Conservation (phyloP, 2,113 vertebrate genomes). For the Spea bombifrons region DNA sequence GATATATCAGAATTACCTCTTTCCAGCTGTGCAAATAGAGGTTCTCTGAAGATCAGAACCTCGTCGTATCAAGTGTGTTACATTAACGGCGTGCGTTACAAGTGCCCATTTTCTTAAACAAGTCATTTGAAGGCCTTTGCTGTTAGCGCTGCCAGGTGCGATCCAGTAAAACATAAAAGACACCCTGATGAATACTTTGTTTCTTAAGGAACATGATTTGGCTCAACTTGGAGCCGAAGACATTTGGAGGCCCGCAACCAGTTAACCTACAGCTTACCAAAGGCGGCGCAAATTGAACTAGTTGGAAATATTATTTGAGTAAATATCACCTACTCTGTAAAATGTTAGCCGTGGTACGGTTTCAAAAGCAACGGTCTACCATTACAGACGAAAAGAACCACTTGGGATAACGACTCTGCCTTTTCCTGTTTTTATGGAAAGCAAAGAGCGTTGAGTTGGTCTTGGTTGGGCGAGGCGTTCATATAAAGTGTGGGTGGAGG, state of each 20-base stretch:
- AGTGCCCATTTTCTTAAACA: not conserved
- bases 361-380: not conserved
- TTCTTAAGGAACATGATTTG: conserved; percentile 6
- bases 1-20: conserved; percentile 31
- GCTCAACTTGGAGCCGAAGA: not conserved
- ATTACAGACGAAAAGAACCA: not conserved
- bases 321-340: not conserved
- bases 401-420: no score
- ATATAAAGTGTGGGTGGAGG: no score
- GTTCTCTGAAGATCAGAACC: conserved; percentile 21
- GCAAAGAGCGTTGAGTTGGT: no score
- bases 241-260: conserved; percentile 9
- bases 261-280: conserved; percentile 14
- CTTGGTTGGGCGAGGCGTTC: no score
- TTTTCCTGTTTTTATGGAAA: no score
- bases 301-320: not conserved
- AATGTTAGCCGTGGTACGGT: not conserved
- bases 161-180: conserved; percentile 27
- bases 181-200: conserved; percentile 11
- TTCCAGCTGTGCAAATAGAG: conserved; percentile 46
- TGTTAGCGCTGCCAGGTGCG: conserved; percentile 30
- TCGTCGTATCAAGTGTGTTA: conserved; percentile 19
- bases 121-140: conserved; percentile 17
- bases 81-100: not conserved
- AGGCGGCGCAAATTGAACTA: not conserved